Base-by-base conservation (phyloP, 1,140 invertebrate genomes). In the Macrocentrus cingulum region DNA sequence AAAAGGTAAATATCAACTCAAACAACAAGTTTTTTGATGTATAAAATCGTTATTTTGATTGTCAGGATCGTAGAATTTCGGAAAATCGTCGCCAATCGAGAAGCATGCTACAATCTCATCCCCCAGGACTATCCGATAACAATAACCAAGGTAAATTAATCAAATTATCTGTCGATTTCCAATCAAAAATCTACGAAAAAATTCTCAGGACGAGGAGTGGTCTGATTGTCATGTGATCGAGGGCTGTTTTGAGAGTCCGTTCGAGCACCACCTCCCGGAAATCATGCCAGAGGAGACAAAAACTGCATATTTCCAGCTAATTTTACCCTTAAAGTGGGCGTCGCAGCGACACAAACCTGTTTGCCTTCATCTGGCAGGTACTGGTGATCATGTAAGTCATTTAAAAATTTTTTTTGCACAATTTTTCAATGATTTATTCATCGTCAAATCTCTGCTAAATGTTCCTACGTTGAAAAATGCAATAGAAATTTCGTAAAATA, bases 371-470 rank as follows among this genome's bases (percentile, higher is more conserved):
- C 82, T 98, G 57, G 96, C 97, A 55, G 96, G 96, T 37, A 99
- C 97, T 55, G 97, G 97, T 44, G 97, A 99, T 84, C 97, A 99
- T 85, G 94, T 97, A 85, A 85, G 86, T n/a, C n/a, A n/a, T n/a
- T n/a, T n/a, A n/a, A 45, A 39, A 2, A 56, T 46, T 42, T 9
- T 15, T 9, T 34, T 20, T 55, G n/a, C n/a, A 13, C 44, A 11
- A 52, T 48, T 53, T 60, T 56, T 52, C 49, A 56, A 61, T 50
- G 59, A 48, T 60, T 65, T 42, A 34, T 25, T n/a, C n/a, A 32
- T 8, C 22, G 2, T 20, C 19, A 20, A 1, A 15, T 51, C 32
- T 44, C 50, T 25, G 23, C 15, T 20, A 22, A 25, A 39, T n/a
- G n/a, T n/a, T n/a, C n/a, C n/a, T n/a, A n/a, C n/a, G n/a, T n/a